A percentile compares a stretch with the other conserved stretches of the same genome.
Conservation (phyloP, 2,888 invertebrate genomes). For the Agrotis exclamationis region DNA sequence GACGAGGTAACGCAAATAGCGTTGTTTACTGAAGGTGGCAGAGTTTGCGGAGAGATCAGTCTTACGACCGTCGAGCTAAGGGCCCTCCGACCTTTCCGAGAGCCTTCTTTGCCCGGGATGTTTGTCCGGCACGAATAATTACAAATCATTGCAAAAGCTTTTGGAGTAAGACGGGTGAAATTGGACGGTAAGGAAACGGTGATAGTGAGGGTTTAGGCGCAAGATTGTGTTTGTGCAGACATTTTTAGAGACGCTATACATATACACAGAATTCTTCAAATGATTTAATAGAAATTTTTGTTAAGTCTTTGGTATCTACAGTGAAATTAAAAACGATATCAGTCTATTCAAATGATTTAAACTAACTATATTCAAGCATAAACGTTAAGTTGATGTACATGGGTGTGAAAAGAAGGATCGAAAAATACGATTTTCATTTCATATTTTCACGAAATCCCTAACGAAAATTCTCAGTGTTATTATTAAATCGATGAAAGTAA, state of each 20-base stretch:
- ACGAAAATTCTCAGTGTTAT: background rate
- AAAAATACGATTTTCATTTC: background rate
- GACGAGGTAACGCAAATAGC: conserved; percentile 77
- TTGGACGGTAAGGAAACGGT: conserved; percentile 24
- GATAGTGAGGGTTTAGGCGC: conserved; percentile 2
- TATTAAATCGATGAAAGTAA: background rate
- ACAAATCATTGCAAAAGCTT: conserved; percentile 53
- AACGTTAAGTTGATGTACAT: too few relatives aligned
- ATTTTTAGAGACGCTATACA: background rate
- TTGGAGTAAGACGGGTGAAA: conserved; percentile 30
- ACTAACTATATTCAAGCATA: too few relatives aligned
- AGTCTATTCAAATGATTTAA: background rate
- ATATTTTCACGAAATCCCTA: background rate
- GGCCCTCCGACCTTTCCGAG: conserved; percentile 50
- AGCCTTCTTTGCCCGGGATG: conserved; percentile 48
- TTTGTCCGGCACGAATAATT: conserved; percentile 58
- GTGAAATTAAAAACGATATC: background rate
- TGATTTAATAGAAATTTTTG: background rate
- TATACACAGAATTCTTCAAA: background rate
- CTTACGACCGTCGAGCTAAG: conserved; percentile 57
- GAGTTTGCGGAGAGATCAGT: conserved; percentile 76
- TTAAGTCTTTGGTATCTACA: background rate
- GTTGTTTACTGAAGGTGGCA: conserved; percentile 77
- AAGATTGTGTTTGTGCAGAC: conserved; percentile 3
- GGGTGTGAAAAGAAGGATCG: background rate